phyloP scores from a whole-genome alignment of 2,888 invertebrate genomes.

The Zelleria hepariella region DNA sequence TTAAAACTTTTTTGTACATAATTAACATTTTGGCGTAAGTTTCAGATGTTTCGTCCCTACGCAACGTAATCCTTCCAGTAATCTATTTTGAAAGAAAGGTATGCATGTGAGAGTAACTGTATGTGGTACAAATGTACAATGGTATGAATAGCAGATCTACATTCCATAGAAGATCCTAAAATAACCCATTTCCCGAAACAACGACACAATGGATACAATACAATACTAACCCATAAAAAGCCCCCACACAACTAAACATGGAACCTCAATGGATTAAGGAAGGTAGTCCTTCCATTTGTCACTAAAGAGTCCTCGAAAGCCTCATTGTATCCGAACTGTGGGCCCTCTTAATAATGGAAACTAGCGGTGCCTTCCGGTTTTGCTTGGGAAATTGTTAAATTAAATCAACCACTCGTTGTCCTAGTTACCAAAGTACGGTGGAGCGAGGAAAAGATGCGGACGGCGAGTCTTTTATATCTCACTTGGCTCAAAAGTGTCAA shows the following conservation, averaged over 20 bases:
- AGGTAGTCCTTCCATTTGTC: neutral
- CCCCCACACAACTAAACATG: neutral
- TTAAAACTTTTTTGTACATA: no score
- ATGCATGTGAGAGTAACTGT: no score
- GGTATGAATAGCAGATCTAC: no score
- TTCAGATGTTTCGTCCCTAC: no score
- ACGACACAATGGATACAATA: neutral
- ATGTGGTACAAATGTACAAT: no score
- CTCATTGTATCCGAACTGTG: neutral
- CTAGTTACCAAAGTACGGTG: slow-evolving; percentile 4
- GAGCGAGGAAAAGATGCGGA: neutral
- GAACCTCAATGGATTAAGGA: neutral
- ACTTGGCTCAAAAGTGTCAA: no score
- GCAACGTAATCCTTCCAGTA: no score
- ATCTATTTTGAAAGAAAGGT: no score
- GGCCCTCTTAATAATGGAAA: neutral
- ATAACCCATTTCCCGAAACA: neutral
- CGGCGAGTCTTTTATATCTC: no score
- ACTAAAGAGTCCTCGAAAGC: neutral
- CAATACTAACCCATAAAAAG: neutral
- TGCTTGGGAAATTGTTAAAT: slow-evolving; percentile 12
- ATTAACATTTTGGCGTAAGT: no score
- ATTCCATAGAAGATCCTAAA: neutral
- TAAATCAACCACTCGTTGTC: slow-evolving; percentile 15
- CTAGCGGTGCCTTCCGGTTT: neutral